Conservation (phyloP, 2,797 vertebrate species). For the Hipposideros larvatus region DNA sequence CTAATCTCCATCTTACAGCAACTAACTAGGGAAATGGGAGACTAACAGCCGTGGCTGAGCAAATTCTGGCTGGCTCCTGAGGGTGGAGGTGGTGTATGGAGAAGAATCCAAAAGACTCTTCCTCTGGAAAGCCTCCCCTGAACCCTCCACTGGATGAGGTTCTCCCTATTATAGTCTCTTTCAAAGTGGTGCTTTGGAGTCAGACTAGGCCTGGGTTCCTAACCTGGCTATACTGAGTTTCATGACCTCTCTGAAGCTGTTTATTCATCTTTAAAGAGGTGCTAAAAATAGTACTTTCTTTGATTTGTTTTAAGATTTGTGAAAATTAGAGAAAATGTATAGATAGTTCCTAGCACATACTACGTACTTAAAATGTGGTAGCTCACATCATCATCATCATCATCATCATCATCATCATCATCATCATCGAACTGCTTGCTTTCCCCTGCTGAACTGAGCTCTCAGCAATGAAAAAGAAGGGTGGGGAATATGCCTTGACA, state of each 20-base stretch:
- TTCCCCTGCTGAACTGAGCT: neutral
- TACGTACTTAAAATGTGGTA: neutral
- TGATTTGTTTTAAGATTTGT: neutral
- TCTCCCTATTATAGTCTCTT: neutral
- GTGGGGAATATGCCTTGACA: neutral
- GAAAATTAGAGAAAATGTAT: neutral
- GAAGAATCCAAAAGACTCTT: neutral
- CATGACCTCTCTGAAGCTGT: neutral
- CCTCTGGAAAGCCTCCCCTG: neutral
- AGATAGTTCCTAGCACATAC: neutral
- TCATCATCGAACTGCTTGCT: neutral
- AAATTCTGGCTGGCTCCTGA: neutral
- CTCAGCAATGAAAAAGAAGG: neutral
- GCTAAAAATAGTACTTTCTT: neutral
- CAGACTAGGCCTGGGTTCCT: neutral
- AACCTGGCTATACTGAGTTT: neutral
- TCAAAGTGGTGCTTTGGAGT: neutral
- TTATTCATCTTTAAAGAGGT: neutral
- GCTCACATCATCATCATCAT: neutral
- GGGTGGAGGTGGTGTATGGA: neutral
- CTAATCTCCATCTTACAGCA: neutral
- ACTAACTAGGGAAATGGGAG: neutral
- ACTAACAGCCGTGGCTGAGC: neutral
- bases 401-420: neutral
- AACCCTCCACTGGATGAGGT: neutral